Conservation (phyloP, 92 coral and sea anemone genomes). For the Umimayanthus kanabou region DNA sequence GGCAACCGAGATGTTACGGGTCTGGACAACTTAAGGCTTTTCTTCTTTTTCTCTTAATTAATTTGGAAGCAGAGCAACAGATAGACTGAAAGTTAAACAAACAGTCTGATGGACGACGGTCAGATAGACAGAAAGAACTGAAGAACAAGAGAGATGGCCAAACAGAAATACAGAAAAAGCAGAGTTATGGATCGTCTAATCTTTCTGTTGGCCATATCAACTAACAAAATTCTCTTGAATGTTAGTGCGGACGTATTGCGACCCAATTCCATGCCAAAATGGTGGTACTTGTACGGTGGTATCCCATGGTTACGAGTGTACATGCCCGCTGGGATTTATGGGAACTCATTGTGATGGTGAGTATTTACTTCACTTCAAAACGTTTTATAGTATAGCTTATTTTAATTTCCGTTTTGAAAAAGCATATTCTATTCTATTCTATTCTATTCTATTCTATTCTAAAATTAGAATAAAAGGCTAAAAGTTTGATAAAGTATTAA, state of each 20-base stretch:
- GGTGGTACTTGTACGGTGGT: conserved; percentile 97
- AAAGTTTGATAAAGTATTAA: no score
- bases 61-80: not conserved
- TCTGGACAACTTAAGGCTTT: not conserved
- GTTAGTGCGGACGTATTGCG: conserved; percentile 73
- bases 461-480: no score
- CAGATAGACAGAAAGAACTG: not conserved
- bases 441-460: no score
- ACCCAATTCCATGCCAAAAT: conserved; percentile 94
- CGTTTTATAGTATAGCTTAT: no score
- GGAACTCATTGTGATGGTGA: conserved; percentile 97
- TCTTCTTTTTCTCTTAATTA: not conserved
- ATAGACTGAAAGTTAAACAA: not conserved
- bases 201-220: not conserved
- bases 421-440: no score
- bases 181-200: no score
- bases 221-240: not conserved
- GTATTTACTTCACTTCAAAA: conserved; percentile 1
- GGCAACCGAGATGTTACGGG: not conserved
- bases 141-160: not conserved
- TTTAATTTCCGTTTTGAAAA: no score
- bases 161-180: not conserved
- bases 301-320: conserved; percentile 93
- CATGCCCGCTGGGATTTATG: conserved; percentile 97
- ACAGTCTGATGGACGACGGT: not conserved